Base-by-base conservation (phyloP, 2,888 invertebrate genomes). In the Cephus spinipes region DNA sequence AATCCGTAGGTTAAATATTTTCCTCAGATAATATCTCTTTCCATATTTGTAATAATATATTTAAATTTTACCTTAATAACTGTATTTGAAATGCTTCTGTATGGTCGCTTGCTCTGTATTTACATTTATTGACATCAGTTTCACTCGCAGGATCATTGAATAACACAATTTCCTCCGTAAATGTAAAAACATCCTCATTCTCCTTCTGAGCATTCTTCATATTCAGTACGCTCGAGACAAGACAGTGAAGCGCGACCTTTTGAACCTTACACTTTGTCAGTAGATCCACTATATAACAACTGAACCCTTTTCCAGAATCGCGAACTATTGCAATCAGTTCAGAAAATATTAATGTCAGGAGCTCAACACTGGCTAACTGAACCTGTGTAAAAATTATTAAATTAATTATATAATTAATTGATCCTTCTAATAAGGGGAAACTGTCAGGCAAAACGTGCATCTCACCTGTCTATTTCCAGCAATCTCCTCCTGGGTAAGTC, bases 181-280 rank as follows among this genome's bases (percentile, higher is more conserved):
- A 94, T 11, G 95, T 94, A 83, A 92, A 92, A 69, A 92, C 92
- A 40, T 92, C 93, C 80, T 93, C 93, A 75, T 85, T 89, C 15
- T 91, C 91, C 68, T 89, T 91, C 77, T 91, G 90, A 1, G 90
- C 89, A 74, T 90, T 91, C 75, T 90, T 91, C 90, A 93, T 93
- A 83, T 93, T 94, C 86, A 95, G 93, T 3, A 97, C 96, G 31
- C 95, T 95, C 4, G 97, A 96, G 75, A 97, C 93, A 32, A 97
- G 92, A 88, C 96, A 96, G 89, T 97, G 97, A 75, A 97, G 92
- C 74, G 96, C 93, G 34, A 96, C 95, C 89, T 97, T 97, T 91
- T 97, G 97, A 74, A 97, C 93, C 91, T 97, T 97, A 87, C 96
- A 96, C 81, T 96, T 94, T 4, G 94, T 93, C 87, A 97, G 92